phyloP scores from a whole-genome alignment of 2,113 vertebrate genomes.

The Acinonyx jubatus region DNA sequence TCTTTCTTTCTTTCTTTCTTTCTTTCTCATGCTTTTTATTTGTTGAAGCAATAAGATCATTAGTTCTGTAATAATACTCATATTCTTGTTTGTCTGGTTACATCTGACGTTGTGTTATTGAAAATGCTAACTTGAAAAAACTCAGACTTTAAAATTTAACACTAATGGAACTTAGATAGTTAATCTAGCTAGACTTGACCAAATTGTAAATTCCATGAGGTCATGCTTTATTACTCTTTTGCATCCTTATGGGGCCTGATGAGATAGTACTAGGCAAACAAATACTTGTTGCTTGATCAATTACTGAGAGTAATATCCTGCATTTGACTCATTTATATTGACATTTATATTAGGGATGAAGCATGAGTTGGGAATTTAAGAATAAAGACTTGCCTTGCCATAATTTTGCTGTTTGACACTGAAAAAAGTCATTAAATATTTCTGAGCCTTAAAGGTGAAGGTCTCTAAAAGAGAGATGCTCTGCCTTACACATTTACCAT shows the following conservation, averaged over 20 bases:
- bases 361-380: background rate
- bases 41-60: background rate
- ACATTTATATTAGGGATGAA: background rate
- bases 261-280: background rate
- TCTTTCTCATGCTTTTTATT: background rate
- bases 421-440: background rate
- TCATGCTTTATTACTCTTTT: background rate
- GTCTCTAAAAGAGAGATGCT: background rate
- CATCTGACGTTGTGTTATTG: background rate
- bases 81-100: background rate
- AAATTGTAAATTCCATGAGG: background rate
- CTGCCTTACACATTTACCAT: background rate
- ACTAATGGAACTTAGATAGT: background rate
- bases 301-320: background rate
- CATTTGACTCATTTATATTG: background rate
- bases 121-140: constrained; percentile 40
- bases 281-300: background rate
- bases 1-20: background rate
- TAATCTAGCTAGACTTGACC: background rate
- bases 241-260: background rate
- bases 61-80: background rate
- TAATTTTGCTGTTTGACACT: constrained; percentile 4
- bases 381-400: background rate
- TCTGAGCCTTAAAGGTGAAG: background rate
- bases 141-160: constrained; percentile 29